Conservation (phyloP, 2,797 vertebrate species). For the Falco naumanni region DNA sequence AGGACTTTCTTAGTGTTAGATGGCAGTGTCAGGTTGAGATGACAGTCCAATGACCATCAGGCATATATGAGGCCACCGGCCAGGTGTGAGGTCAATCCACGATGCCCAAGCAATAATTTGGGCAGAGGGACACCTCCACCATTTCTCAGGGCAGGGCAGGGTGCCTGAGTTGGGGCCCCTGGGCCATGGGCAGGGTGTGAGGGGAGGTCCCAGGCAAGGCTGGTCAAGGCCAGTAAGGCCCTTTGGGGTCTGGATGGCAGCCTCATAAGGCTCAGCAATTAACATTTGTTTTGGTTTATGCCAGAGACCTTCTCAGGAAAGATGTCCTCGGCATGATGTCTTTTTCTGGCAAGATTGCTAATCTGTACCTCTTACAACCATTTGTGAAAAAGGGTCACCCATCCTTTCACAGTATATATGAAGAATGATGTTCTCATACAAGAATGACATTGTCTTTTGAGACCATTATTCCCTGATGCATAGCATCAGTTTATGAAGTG, state of each 20-base stretch:
- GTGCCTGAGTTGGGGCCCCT: neutral
- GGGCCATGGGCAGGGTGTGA: neutral
- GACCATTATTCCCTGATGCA: conserved; percentile 1
- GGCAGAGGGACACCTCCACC: neutral
- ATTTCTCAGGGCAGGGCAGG: neutral
- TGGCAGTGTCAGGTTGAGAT: neutral
- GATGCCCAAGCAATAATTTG: neutral
- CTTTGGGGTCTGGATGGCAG: neutral
- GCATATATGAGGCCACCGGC: rapidly evolving
- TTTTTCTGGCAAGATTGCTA: neutral
- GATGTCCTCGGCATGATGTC: neutral
- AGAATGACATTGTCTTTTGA: conserved; percentile 3
- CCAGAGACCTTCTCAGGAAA: neutral
- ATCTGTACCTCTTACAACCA: neutral
- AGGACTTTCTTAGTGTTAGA: neutral
- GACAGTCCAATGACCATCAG: neutral
- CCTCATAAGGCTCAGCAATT: neutral
- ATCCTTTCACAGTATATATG: neutral
- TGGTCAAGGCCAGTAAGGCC: neutral
- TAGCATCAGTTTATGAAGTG: conserved; percentile 14
- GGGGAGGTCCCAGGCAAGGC: neutral
- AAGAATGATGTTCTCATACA: neutral
- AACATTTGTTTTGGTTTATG: neutral
- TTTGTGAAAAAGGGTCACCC: neutral
- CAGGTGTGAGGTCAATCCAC: neutral